These are phyloP conservation scores for Acrobasis suavella DNA, from an alignment of 2,888 invertebrate species.

Conservation along the genomic window DNA sequence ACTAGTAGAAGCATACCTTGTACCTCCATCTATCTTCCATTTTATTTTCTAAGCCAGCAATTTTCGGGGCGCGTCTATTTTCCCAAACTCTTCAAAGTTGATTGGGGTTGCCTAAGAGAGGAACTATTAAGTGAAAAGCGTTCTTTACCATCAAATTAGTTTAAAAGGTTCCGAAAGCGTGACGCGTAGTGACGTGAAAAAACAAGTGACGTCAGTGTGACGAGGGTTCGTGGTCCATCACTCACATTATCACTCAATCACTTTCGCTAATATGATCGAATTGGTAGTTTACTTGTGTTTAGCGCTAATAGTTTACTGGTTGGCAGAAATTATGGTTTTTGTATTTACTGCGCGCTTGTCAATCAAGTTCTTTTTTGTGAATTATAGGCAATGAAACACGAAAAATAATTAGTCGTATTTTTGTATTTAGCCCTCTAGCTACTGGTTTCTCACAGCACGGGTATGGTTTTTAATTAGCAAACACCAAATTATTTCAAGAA, in stretches of 20 bases:
- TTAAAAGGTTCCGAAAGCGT: constrained; percentile 28
- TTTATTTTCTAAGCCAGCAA: constrained; percentile 1
- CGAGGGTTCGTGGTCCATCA: constrained; percentile 33
- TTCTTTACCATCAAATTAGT: constrained; percentile 34
- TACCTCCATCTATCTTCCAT: not conserved
- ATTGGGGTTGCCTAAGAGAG: constrained; percentile 9
- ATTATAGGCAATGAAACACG: too few relatives aligned
- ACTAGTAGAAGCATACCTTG: not conserved
- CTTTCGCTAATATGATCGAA: constrained; percentile 23
- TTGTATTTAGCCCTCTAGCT: too few relatives aligned
- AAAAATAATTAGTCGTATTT: too few relatives aligned
- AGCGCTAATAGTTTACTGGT: not conserved
- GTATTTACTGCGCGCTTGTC: too few relatives aligned
- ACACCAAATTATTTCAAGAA: too few relatives aligned
- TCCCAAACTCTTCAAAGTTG: constrained; percentile 14
- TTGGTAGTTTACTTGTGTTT: constrained; percentile 4
- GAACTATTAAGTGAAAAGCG: constrained; percentile 20
- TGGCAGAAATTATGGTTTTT: too few relatives aligned
- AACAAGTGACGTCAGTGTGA: constrained; percentile 33
- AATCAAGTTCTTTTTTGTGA: too few relatives aligned
- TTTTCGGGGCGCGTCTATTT: not conserved
- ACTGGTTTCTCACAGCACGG: too few relatives aligned
- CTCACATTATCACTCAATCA: constrained; percentile 30
- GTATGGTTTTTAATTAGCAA: too few relatives aligned
- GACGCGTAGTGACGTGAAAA: constrained; percentile 29